Percentiles rank a stretch among this genome's conserved stretches.
Evolutionary conservation across 2,888 invertebrate species (phyloP).

Genomic region (Stenodera caucasica): DNA sequence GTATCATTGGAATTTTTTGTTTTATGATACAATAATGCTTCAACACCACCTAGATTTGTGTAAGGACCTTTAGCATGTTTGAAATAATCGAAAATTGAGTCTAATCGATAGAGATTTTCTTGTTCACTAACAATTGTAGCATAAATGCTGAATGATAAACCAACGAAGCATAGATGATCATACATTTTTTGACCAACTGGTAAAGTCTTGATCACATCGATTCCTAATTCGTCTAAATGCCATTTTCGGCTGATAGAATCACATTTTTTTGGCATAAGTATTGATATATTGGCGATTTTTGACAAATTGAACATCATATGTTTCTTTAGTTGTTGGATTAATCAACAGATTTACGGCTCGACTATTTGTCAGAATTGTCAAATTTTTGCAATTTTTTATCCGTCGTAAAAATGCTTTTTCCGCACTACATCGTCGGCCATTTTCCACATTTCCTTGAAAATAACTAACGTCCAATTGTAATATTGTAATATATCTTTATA

Average conservation of each 20-base stretch:
- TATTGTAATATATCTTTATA: conserved; percentile 56
- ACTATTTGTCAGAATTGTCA: conserved; percentile 64
- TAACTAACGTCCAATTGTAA: conserved; percentile 61
- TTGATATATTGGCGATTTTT: no score
- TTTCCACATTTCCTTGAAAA: conserved; percentile 62
- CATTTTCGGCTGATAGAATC: no score
- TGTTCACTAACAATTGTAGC: neutral
- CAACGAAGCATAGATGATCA: conserved; percentile 14
- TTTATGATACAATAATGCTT: conserved; percentile 9
- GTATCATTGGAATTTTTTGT: conserved; percentile 35
- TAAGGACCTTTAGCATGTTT: neutral
- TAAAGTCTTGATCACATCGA: no score
- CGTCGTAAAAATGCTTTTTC: conserved; percentile 66
- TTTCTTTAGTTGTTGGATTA: no score
- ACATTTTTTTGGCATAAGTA: no score
- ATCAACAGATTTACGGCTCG: conserved; percentile 67
- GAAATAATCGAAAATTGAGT: neutral
- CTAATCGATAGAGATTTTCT: neutral
- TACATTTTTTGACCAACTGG: no score
- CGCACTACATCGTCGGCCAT: conserved; percentile 66
- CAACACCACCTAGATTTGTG: conserved; percentile 1
- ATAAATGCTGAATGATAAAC: conserved; percentile 9
- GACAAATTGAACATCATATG: no score
- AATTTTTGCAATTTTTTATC: conserved; percentile 62
- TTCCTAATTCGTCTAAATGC: no score